These are phyloP conservation scores for Oreocharis arfaki DNA, from an alignment of 2,113 vertebrate genomes.

Conservation along the genomic window DNA sequence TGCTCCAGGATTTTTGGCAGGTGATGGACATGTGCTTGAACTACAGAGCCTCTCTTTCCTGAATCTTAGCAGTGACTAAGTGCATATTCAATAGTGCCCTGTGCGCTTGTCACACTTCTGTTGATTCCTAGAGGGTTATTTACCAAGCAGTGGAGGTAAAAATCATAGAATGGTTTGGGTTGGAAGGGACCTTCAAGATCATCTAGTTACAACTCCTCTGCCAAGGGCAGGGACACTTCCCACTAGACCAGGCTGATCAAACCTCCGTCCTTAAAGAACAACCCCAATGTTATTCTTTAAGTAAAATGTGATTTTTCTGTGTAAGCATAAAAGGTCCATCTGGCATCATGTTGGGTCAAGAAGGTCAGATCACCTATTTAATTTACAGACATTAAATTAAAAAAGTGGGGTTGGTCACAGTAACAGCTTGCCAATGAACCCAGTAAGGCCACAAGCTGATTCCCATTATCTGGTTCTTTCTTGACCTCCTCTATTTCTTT, in stretches of 20 bases:
- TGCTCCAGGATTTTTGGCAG: neutral
- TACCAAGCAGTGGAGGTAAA: neutral
- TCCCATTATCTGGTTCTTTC: neutral
- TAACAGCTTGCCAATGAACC: neutral
- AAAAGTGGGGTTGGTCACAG: neutral
- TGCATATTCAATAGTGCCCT: neutral
- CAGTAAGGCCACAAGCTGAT: neutral
- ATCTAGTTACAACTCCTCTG: neutral
- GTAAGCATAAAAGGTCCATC: neutral
- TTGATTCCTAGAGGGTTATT: neutral
- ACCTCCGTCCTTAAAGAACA: neutral
- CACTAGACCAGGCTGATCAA: neutral
- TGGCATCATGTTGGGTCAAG: neutral
- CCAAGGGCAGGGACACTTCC: neutral
- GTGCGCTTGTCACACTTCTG: fast-evolving
- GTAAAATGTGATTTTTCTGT: neutral
- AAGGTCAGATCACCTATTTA: neutral
- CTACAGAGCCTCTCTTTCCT: neutral
- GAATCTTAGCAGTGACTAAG: neutral
- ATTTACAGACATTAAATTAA: neutral
- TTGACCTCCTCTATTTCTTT: neutral
- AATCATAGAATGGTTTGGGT: neutral
- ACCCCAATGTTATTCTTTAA: neutral
- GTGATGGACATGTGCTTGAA: neutral
- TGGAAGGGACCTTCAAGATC: neutral